A percentile compares a stretch with the other conserved stretches of the same genome.
These are phyloP conservation scores for Irena cyanogastra DNA, from an alignment of 2,113 vertebrate species.

Conservation along the genomic window DNA sequence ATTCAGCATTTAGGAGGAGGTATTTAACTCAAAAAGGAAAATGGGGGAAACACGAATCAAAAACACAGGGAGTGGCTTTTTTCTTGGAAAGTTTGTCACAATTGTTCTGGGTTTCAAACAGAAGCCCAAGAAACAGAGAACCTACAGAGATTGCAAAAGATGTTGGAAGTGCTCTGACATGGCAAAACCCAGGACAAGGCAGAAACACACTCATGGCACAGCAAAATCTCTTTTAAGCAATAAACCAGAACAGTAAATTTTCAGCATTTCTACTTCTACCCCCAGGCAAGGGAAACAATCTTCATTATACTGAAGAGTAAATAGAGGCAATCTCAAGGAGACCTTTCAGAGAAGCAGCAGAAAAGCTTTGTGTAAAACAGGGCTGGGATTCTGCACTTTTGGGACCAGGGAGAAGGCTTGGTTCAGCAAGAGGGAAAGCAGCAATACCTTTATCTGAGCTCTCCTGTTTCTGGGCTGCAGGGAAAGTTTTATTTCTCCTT, in stretches of 20 bases:
- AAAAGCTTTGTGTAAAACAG: not conserved
- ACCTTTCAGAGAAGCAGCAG: not conserved
- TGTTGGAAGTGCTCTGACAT: not conserved
- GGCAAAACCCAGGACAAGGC: constrained; percentile 3
- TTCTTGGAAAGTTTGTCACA: not conserved
- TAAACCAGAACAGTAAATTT: not conserved
- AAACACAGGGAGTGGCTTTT: not conserved
- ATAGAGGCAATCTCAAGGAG: not conserved
- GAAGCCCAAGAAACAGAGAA: not conserved
- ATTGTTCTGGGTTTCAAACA: not conserved
- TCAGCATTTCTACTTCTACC: not conserved
- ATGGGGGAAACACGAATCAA: not conserved
- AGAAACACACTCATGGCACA: not conserved
- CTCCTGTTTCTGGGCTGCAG: not conserved
- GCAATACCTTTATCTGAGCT: not conserved
- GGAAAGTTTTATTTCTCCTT: not conserved
- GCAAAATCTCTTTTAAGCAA: not conserved
- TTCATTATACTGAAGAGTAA: not conserved
- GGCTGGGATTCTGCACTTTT: not conserved
- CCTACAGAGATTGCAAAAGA: not conserved
- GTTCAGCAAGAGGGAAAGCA: not conserved
- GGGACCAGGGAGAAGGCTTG: rapidly evolving
- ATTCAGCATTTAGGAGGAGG: not conserved
- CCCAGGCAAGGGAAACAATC: not conserved
- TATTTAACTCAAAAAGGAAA: not conserved